These are phyloP conservation scores for Merodon equestris DNA, from an alignment of 2,888 invertebrate species.

Conservation along the genomic window DNA sequence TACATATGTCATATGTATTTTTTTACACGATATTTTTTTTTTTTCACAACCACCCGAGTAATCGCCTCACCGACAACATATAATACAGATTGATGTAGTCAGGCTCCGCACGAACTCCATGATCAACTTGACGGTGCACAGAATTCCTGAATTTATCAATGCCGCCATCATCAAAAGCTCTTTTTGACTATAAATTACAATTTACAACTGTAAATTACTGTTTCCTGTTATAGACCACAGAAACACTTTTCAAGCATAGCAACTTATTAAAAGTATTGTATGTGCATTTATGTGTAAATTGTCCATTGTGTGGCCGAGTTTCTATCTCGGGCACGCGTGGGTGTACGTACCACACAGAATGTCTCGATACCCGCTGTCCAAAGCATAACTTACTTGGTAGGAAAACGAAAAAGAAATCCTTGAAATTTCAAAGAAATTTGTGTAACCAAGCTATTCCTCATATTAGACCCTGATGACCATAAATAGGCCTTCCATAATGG, in stretches of 20 bases:
- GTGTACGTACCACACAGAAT: background rate
- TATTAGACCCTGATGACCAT: slow-evolving; percentile 7
- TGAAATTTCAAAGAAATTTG: slow-evolving; percentile 1
- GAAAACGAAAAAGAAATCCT: no score
- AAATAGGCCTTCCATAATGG: slow-evolving; percentile 9
- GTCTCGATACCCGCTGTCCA: background rate
- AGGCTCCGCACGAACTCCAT: no score
- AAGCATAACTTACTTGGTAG: no score
- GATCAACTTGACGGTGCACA: background rate
- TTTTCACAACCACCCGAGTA: no score
- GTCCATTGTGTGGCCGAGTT: slow-evolving; percentile 4
- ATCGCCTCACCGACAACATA: no score
- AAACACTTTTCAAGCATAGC: background rate
- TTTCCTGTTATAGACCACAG: background rate
- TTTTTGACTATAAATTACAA: slow-evolving; percentile 15
- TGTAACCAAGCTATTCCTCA: background rate
- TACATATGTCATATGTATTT: no score
- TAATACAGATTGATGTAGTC: no score
- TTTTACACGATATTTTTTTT: no score
- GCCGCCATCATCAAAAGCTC: background rate
- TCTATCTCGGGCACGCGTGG: background rate
- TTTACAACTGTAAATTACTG: background rate
- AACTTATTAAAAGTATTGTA: slow-evolving; percentile 1
- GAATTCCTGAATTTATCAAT: background rate
- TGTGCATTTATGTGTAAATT: slow-evolving; percentile 9